Evolutionary conservation across 2,113 vertebrate genomes (phyloP), one percentile per base, ranked within the genome.

Genomic region (Chrysemys picta): DNA sequence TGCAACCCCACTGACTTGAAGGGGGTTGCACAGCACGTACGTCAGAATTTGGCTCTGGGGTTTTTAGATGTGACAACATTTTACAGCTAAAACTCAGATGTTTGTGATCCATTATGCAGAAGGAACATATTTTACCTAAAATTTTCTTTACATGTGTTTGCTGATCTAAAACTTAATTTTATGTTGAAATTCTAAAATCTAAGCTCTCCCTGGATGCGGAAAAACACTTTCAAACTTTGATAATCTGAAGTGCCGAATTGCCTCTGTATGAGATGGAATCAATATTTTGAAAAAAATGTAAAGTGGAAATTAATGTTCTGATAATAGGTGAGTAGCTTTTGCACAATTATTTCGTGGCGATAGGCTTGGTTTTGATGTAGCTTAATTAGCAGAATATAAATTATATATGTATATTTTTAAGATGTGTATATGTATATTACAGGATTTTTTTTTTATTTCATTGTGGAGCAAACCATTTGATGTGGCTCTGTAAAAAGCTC

Each of bases 351-450:
- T 98, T 97, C 91, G 82, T 93, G 88, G 95, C 93, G 95, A 96
- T 92, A 85, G 94, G 93, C 96, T 95, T 98, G 80, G 93, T 96
- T 93, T 96, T 97, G 95, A 97, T 98, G 95, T 95, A 96, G 94
- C 88, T 96, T 98, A 98, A 98, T 98, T 98, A 98, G 97, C 92
- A 97, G 96, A 97, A 96, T 97, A 97, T 97, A 96, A 98, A 98
- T 98, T 97, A 97, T 96, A 97, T 96, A 96, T 97, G 49, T 94
- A 82, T 95, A 94, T 95, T 96, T 97, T 97, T 89, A 79, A 95
- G 96, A 96, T 82, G 96, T 87, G n/a, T 95, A 92, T 96, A 96
- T 95, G 85, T 97, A 95, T 93, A 97, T 95, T 96, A 97, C 92
- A 96, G 91, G 87, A 59, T 82, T 95, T 95, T 87, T 93, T 94